A percentile compares a stretch with the other conserved stretches of the same genome.
Evolutionary conservation across 1,140 invertebrate species (phyloP).

Genomic region (Drosophila orena): DNA sequence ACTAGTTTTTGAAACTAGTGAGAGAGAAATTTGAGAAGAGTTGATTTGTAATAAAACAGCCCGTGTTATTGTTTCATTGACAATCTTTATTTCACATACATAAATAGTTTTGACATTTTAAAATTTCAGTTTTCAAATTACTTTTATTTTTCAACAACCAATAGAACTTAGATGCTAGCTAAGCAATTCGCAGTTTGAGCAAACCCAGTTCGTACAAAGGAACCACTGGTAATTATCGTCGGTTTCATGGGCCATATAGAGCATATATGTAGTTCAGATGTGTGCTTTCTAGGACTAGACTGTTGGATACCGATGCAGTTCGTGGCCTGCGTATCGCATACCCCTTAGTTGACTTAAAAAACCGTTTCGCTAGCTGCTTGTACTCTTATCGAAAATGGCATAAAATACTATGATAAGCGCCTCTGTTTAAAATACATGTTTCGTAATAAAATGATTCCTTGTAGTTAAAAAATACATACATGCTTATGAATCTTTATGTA

Average conservation of each 20-base stretch:
- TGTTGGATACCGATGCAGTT: slow-evolving; percentile 1
- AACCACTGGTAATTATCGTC: slow-evolving; percentile 13
- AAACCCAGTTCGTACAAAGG: slow-evolving; percentile 20
- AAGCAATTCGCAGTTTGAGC: slow-evolving; percentile 54
- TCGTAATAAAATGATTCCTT: slow-evolving; percentile 59
- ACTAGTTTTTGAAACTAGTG: too few relatives aligned
- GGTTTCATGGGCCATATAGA: slow-evolving; percentile 27
- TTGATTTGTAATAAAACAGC: neutral
- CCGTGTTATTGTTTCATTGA: slow-evolving; percentile 31
- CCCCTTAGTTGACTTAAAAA: slow-evolving; percentile 57
- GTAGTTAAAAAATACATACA: slow-evolving; percentile 63
- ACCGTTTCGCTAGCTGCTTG: slow-evolving; percentile 39
- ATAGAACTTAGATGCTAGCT: slow-evolving; percentile 60
- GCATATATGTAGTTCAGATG: slow-evolving; percentile 31
- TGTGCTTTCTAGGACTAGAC: slow-evolving; percentile 59
- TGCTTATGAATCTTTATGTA: slow-evolving; percentile 30
- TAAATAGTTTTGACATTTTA: slow-evolving; percentile 71
- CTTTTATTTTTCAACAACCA: slow-evolving; percentile 61
- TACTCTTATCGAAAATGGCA: slow-evolving; percentile 68
- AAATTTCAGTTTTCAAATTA: slow-evolving; percentile 46
- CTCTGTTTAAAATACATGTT: slow-evolving; percentile 69
- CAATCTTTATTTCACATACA: slow-evolving; percentile 77
- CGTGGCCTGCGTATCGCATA: neutral
- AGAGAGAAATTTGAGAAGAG: too few relatives aligned
- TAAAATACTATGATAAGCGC: slow-evolving; percentile 71